A percentile compares a stretch with the other conserved stretches of the same genome.
Evolutionary conservation across 1,140 invertebrate genomes (phyloP).

Genomic region (Papilio polyxenes): DNA sequence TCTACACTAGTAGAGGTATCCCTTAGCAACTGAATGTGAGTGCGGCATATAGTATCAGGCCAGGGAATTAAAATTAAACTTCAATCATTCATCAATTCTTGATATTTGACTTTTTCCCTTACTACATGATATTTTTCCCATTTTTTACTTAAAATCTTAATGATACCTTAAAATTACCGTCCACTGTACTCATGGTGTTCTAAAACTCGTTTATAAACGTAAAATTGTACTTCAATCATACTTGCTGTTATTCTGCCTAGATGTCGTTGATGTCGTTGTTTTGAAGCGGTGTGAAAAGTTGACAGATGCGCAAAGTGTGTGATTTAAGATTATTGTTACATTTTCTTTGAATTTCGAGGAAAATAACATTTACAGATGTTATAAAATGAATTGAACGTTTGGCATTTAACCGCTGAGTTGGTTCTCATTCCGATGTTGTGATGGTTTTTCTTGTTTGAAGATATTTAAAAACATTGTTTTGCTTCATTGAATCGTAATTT

Average conservation of each 20-base stretch:
- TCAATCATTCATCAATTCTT: too few species aligned
- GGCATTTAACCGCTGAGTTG: neutral
- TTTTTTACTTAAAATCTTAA: too few species aligned
- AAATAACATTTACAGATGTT: conserved; percentile 14
- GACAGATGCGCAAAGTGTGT: conserved; percentile 54
- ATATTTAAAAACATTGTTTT: conserved; percentile 24
- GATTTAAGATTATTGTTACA: conserved; percentile 30
- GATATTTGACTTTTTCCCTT: too few species aligned
- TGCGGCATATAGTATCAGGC: too few species aligned
- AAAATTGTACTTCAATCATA: neutral
- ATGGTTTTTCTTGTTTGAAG: conserved; percentile 5
- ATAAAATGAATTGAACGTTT: neutral
- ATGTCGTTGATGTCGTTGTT: conserved; percentile 57
- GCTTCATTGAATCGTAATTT: conserved; percentile 35
- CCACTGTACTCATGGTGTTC: neutral
- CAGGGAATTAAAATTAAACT: too few species aligned
- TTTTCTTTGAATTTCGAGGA: conserved; percentile 33
- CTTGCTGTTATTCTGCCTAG: conserved; percentile 43
- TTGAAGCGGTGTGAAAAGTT: conserved; percentile 53
- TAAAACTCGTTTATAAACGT: conserved; percentile 38
- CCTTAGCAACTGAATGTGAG: too few species aligned
- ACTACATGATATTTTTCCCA: too few species aligned
- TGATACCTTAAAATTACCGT: neutral
- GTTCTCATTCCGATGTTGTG: neutral
- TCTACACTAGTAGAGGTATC: too few species aligned